Conservation (phyloP, 2,797 vertebrate species). For the Mormyrus proboscirostris region DNA sequence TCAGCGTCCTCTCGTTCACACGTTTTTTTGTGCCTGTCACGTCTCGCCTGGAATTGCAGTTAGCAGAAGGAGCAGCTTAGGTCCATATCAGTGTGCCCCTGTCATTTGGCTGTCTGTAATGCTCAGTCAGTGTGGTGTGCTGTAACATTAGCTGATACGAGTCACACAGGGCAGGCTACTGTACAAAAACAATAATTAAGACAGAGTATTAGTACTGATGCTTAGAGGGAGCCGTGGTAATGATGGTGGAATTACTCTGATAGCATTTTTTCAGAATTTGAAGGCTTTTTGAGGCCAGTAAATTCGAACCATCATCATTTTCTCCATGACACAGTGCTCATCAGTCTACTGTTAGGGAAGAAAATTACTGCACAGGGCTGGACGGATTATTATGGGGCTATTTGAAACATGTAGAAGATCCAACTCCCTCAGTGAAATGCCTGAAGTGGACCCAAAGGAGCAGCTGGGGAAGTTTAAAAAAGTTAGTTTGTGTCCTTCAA, state of each 20-base stretch:
- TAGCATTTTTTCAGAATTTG: background rate
- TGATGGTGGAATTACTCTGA: background rate
- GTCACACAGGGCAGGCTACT: background rate
- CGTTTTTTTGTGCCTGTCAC: background rate
- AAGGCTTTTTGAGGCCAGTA: background rate
- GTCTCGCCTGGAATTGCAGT: background rate
- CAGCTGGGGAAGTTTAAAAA: conserved; percentile 17
- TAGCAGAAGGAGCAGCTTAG: background rate
- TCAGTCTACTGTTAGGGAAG: background rate
- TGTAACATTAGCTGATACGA: background rate
- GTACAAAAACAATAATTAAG: conserved; percentile 11
- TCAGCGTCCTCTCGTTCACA: background rate
- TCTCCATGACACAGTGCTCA: background rate
- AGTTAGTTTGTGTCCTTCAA: conserved; percentile 5
- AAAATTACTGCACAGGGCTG: background rate
- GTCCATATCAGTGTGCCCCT: background rate
- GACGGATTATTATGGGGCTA: background rate
- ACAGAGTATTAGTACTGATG: background rate
- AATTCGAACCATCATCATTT: background rate
- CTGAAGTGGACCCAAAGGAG: background rate
- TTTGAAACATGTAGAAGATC: background rate
- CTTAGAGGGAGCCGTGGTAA: background rate
- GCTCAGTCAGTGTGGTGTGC: background rate
- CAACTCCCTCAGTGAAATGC: background rate
- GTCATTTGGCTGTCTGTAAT: background rate